phyloP scores from a whole-genome alignment of 2,113 vertebrate species.

The Benitochromis conjunctus region DNA sequence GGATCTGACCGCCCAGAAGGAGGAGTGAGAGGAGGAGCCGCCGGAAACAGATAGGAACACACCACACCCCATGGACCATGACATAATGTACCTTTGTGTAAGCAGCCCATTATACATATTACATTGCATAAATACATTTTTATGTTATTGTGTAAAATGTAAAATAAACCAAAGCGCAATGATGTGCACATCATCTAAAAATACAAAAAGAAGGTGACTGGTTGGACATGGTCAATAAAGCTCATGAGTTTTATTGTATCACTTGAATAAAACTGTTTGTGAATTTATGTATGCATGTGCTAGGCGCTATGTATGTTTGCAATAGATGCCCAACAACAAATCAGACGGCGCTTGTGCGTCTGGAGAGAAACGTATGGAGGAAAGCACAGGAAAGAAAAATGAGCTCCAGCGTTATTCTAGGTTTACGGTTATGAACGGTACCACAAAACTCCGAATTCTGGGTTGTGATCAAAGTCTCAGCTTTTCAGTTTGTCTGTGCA shows the following conservation, averaged over 20 bases:
- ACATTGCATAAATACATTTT: neutral
- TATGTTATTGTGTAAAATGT: neutral
- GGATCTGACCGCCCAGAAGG: too few relatives aligned
- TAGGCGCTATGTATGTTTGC: neutral
- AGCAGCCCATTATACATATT: neutral
- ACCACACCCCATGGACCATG: too few relatives aligned
- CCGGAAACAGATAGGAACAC: too few relatives aligned
- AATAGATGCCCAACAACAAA: conserved; percentile 4
- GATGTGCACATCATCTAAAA: neutral
- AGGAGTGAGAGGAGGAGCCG: too few relatives aligned
- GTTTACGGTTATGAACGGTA: neutral
- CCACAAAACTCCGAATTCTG: neutral
- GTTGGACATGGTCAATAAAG: neutral
- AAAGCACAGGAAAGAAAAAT: conserved; percentile 12
- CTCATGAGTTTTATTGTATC: neutral
- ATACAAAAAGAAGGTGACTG: neutral
- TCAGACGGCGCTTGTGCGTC: conserved; percentile 1
- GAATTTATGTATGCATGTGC: neutral
- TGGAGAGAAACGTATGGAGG: neutral
- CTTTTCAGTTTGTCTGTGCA: neutral
- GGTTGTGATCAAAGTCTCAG: neutral
- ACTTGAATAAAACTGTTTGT: neutral
- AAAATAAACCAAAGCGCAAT: neutral
- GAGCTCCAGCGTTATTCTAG: conserved; percentile 1
- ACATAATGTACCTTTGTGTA: neutral